Base-by-base conservation (phyloP, 2,888 invertebrate species). In the Calameuta filiformis region DNA sequence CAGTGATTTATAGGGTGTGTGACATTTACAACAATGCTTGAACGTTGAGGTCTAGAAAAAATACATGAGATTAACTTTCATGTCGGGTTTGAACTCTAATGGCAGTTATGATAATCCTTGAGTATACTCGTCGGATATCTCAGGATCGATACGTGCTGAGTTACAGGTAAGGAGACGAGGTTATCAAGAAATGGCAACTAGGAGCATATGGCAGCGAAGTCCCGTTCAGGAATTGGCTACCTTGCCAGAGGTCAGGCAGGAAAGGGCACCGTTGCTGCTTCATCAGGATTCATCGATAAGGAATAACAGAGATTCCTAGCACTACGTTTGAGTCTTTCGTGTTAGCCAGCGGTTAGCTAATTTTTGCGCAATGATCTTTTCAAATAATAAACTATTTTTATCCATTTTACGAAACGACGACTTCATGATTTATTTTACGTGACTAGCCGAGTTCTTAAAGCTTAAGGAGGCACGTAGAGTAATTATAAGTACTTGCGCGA, bases 241-340 rank as follows among this genome's bases (percentile, higher is more conserved):
- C 12, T 86, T 91, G 82, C 87, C 91, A 11, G 91, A 91, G 79
- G 83, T 89, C 12, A 85, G 90, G 77, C 91, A 91, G 82, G 91
- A 91, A 80, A 86, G 89, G 78, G 89, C 89, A 35, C 91, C 91
- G 0, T 83, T 91, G 69, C 84, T 91, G 37, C 82, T 83, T 35
- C 91, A 91, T 82, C 90, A 88, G 81, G 89, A 90, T 79, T 90
- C 90, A 35, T 91, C 91, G 31, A 86, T 89, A 81, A 85, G 90
- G 79, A 87, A 81, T 68, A 79, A 84, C 40, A 84, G 86, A 78
- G 86, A 90, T 37, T 86, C 90, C 81, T 89, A 89, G 86, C 85
- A 85, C 73, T 80, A 81, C 74, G 77, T 79, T 73, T 79, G 76
- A 83, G 73, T 68, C 12, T 81, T 75, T 68, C 23, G 56, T 56